Evolutionary conservation across 2,113 vertebrate genomes (phyloP), one percentile per base, ranked within the genome.

Genomic region (Podarcis muralis): DNA sequence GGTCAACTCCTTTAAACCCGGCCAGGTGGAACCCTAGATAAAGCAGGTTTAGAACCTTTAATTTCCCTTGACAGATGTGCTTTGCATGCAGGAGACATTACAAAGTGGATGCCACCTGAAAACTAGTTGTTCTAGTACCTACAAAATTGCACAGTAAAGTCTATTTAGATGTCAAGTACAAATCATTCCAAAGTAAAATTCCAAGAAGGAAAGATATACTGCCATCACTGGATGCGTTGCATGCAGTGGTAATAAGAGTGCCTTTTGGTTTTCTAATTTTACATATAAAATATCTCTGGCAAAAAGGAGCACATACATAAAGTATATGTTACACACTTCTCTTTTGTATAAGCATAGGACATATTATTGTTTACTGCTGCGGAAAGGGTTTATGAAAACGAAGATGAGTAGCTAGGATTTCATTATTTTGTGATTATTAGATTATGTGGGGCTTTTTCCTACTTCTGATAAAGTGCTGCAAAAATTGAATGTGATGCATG

Each of bases 401-500:
- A 88, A 88, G 59, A 91, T 81, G 22, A 88, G 25, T 74, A 91
- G 62, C n/a, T 74, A 83, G 43, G 75, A 86, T 86, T 82, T 68
- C 65, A 85, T 65, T 81, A 37, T 87, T 87, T 87, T 66, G 40
- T 13, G 1, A 40, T 82, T 86, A 80, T 86, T 87, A 92, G 35
- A 90, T 89, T 88, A 83, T 89, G 66, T 3, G 84, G 27, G 30
- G 18, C 88, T 92, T 90, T 37, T 32, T 53, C 11, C 9, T 68
- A 87, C 9, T 92, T 93, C 85, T 91, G 84, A 92, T 23, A 94
- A 93, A 87, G 16, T 87, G 80, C 30, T 23, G 1, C n/a, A 83
- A 66, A 77, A 92, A 83, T 82, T 75, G 6, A 87, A 79, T 22
- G 53, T 74, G 43, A 88, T 78, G 66, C 32, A 71, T 11, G 81